A percentile compares a stretch with the other conserved stretches of the same genome.
Conservation (phyloP, 2,888 invertebrate species). For the Pherbina coryleti region DNA sequence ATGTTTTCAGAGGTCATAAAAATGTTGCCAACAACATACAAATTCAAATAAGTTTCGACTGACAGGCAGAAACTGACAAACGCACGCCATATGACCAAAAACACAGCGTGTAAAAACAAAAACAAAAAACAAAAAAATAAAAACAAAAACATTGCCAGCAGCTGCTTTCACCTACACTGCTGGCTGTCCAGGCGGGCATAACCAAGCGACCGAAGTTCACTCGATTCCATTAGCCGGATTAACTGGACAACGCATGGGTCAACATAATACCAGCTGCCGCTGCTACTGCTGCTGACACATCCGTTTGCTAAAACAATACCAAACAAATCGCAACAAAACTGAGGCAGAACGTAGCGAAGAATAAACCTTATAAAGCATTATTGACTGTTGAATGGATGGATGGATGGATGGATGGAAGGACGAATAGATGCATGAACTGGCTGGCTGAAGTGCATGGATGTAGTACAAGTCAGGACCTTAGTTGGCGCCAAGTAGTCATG, state of each 20-base stretch:
- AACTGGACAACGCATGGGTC: background rate
- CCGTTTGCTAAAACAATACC: background rate
- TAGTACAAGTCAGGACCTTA: too few species aligned
- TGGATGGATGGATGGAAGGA: background rate
- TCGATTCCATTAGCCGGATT: constrained; percentile 8
- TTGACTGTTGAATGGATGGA: background rate
- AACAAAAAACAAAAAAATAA: too few species aligned
- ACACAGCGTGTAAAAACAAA: background rate
- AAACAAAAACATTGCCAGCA: background rate
- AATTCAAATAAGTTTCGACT: too few species aligned
- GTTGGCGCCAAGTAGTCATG: background rate
- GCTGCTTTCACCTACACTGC: background rate
- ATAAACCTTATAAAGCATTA: too few species aligned
- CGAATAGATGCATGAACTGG: background rate
- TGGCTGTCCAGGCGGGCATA: background rate
- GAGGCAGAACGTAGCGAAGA: too few species aligned
- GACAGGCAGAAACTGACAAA: too few species aligned
- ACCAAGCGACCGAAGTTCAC: background rate
- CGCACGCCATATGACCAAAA: background rate
- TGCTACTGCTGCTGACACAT: background rate
- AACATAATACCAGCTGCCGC: background rate
- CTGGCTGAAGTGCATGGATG: background rate
- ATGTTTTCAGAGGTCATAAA: too few species aligned
- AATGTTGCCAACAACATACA: too few species aligned
- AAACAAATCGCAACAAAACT: too few species aligned